Conservation (phyloP, 2,113 vertebrate species). For the Syrrhaptes paradoxus region DNA sequence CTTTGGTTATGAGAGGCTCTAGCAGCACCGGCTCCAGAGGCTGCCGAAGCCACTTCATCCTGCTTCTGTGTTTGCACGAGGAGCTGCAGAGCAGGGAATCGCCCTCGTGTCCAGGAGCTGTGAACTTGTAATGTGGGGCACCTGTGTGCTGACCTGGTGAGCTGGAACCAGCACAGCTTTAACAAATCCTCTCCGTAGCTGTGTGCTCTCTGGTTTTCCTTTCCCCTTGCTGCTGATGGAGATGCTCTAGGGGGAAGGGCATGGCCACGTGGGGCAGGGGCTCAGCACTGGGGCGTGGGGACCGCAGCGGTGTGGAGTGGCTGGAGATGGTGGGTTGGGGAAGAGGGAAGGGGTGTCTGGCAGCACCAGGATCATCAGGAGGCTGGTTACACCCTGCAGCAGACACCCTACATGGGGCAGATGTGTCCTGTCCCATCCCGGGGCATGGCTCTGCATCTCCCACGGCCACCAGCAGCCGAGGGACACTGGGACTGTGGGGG, state of each 20-base stretch:
- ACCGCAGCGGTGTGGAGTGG: neutral
- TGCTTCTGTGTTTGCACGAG: neutral
- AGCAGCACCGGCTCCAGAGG: neutral
- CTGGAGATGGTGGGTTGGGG: neutral
- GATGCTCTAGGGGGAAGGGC: neutral
- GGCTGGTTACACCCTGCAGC: neutral
- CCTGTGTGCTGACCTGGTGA: neutral
- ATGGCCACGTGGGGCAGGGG: neutral
- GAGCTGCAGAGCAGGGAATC: neutral
- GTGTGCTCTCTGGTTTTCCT: neutral
- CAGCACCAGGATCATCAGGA: neutral
- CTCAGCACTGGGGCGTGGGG: rapidly evolving
- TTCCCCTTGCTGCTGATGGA: rapidly evolving
- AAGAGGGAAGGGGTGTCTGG: neutral
- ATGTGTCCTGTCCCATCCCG: neutral
- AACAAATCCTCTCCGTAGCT: neutral
- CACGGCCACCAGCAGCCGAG: rapidly evolving
- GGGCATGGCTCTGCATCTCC: neutral
- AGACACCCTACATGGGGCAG: rapidly evolving
- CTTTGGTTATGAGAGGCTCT: neutral
- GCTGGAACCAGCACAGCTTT: neutral
- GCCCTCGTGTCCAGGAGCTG: neutral
- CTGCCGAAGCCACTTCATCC: neutral
- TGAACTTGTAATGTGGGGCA: neutral
- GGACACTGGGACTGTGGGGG: neutral